A percentile compares a stretch with the other conserved stretches of the same genome.
Evolutionary conservation across 2,888 invertebrate species (phyloP).

Genomic region (Lymantria dispar): DNA sequence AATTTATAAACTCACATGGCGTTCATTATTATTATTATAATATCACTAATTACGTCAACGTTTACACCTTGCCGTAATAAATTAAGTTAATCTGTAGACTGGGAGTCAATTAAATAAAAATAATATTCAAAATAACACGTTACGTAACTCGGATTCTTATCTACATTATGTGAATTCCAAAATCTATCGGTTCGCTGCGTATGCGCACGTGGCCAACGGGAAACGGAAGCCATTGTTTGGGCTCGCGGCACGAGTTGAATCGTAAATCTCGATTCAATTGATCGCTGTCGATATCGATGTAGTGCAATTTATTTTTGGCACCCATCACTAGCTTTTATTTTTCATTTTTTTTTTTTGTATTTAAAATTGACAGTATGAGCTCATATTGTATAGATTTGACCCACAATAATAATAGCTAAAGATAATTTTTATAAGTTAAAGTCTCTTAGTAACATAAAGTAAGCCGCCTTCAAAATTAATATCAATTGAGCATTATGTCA

Average conservation of each 20-base stretch:
- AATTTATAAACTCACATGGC: too few relatives aligned
- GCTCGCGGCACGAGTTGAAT: slow-evolving; percentile 48
- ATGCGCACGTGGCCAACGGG: slow-evolving; percentile 62
- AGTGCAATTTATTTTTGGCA: slow-evolving; percentile 15
- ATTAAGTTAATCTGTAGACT: neutral
- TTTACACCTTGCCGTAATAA: slow-evolving; percentile 1
- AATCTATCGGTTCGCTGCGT: slow-evolving; percentile 28
- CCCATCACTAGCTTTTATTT: slow-evolving; percentile 19
- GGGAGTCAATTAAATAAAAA: neutral
- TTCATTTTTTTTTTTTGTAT: slow-evolving; percentile 21
- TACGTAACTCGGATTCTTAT: slow-evolving; percentile 19
- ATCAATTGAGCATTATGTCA: too few relatives aligned
- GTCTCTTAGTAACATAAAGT: too few relatives aligned
- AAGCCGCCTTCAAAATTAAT: too few relatives aligned
- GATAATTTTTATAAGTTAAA: too few relatives aligned
- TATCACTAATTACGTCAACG: neutral
- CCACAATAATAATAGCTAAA: too few relatives aligned
- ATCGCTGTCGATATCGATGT: slow-evolving; percentile 36
- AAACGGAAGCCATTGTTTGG: slow-evolving; percentile 74
- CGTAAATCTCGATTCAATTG: slow-evolving; percentile 52
- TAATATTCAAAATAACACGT: slow-evolving; percentile 7
- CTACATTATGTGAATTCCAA: slow-evolving; percentile 23
- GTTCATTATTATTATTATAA: too few relatives aligned
- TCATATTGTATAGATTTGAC: too few relatives aligned
- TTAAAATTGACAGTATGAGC: too few relatives aligned